Percentiles rank a stretch among this genome's conserved stretches.
phyloP scores from a whole-genome alignment of 2,113 vertebrate genomes.

The Mohoua ochrocephala region DNA sequence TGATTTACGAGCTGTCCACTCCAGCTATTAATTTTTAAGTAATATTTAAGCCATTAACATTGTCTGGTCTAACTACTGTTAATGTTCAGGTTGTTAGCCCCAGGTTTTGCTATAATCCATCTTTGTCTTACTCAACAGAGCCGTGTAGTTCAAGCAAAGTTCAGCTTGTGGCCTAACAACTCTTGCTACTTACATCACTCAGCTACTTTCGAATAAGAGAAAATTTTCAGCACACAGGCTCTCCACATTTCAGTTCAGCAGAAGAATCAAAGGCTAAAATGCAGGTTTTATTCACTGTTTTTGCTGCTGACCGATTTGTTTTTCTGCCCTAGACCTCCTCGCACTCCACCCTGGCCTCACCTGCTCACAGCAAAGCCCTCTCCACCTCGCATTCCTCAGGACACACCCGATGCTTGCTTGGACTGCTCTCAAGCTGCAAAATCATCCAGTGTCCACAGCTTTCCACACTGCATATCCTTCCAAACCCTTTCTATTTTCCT shows the following conservation, averaged over 20 bases:
- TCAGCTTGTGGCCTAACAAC: neutral
- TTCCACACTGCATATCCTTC: neutral
- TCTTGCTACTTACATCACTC: neutral
- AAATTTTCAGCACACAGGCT: neutral
- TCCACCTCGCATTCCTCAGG: neutral
- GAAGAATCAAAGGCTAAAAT: neutral
- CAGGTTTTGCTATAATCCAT: neutral
- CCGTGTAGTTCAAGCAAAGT: neutral
- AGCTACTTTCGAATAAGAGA: neutral
- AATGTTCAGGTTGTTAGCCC: neutral
- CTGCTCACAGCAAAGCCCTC: neutral
- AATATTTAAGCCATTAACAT: neutral
- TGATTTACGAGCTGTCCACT: neutral
- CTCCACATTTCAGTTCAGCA: neutral
- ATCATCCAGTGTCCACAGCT: fast-evolving
- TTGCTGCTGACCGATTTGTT: neutral
- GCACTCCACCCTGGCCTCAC: neutral
- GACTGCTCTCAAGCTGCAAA: neutral
- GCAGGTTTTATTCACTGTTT: neutral
- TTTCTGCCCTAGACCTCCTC: neutral
- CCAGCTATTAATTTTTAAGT: neutral
- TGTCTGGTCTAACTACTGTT: neutral
- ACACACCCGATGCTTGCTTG: neutral
- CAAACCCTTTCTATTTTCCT: neutral
- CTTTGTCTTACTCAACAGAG: neutral